Percentiles rank a stretch among this genome's conserved stretches.
These are phyloP conservation scores for Ginglymostoma cirratum DNA, from an alignment of 2,113 vertebrate genomes.

Conservation along the genomic window DNA sequence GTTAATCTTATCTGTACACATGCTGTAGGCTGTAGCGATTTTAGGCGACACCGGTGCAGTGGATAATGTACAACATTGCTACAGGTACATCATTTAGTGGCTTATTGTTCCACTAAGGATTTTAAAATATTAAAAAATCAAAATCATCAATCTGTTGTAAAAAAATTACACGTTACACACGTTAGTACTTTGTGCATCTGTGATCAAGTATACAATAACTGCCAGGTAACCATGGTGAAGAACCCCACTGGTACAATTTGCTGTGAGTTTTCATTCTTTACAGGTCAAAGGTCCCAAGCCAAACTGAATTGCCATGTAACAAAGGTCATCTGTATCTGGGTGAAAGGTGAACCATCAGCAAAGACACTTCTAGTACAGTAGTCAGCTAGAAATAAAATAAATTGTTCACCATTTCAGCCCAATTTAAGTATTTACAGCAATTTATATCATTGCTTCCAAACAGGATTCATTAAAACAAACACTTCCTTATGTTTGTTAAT, in stretches of 20 bases:
- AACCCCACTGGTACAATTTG: background rate
- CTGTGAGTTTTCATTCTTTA: background rate
- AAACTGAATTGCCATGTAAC: background rate
- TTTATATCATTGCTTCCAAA: background rate
- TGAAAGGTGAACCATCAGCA: background rate
- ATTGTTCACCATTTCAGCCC: background rate
- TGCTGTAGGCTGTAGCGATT: background rate
- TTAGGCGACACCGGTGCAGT: background rate
- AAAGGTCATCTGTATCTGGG: background rate
- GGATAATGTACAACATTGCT: background rate
- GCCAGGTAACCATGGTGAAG: background rate
- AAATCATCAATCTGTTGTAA: background rate
- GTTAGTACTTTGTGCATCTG: background rate
- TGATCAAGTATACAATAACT: background rate
- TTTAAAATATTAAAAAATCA: background rate
- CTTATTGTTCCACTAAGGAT: background rate
- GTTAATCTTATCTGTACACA: background rate
- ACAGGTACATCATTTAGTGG: background rate
- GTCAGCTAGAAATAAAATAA: background rate
- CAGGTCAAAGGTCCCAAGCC: slow-evolving; percentile 24
- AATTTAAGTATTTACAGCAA: background rate
- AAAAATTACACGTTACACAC: background rate
- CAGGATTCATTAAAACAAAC: background rate
- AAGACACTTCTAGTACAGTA: background rate
- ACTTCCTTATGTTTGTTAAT: no score